These are phyloP conservation scores for Laothoe populi DNA, from an alignment of 2,888 invertebrate species.

Conservation along the genomic window DNA sequence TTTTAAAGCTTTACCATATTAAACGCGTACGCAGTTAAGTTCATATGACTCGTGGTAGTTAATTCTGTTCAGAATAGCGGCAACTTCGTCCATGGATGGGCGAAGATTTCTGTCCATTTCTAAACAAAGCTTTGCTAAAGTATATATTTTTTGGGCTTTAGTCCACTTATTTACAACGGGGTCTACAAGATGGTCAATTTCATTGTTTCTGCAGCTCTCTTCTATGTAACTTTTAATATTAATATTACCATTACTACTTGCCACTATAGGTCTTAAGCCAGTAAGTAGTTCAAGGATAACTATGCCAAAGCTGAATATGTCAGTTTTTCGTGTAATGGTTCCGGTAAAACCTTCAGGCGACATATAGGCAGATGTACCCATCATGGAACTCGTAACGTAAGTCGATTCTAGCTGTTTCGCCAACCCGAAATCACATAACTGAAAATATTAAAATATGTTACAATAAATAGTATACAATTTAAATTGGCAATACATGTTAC, in stretches of 20 bases:
- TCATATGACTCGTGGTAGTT: slow-evolving; percentile 32
- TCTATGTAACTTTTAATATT: slow-evolving; percentile 79
- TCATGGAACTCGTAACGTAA: slow-evolving; percentile 79
- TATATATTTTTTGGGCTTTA: slow-evolving; percentile 79
- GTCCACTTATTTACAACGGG: slow-evolving; percentile 81
- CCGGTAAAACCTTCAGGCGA: slow-evolving; percentile 90
- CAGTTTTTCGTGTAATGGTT: slow-evolving; percentile 89
- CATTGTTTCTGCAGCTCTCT: slow-evolving; percentile 76
- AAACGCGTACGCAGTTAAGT: slow-evolving; percentile 27
- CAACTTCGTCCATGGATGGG: slow-evolving; percentile 85
- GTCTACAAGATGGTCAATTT: slow-evolving; percentile 84
- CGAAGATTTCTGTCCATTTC: slow-evolving; percentile 80
- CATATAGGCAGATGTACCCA: slow-evolving; percentile 90
- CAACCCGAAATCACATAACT: slow-evolving; percentile 91
- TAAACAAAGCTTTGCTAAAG: slow-evolving; percentile 84
- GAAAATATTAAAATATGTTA: too few relatives aligned
- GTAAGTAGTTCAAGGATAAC: slow-evolving; percentile 90
- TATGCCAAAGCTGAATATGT: slow-evolving; percentile 91
- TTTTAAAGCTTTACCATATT: too few relatives aligned
- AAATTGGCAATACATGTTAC: too few relatives aligned
- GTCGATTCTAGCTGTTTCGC: slow-evolving; percentile 84
- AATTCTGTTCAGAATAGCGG: slow-evolving; percentile 61
- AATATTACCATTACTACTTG: slow-evolving; percentile 72
- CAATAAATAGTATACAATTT: too few relatives aligned
- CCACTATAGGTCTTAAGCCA: slow-evolving; percentile 87